A percentile compares a stretch with the other conserved stretches of the same genome.
Conservation (phyloP, 2,888 invertebrate genomes). For the Notocelia uddmanniana region DNA sequence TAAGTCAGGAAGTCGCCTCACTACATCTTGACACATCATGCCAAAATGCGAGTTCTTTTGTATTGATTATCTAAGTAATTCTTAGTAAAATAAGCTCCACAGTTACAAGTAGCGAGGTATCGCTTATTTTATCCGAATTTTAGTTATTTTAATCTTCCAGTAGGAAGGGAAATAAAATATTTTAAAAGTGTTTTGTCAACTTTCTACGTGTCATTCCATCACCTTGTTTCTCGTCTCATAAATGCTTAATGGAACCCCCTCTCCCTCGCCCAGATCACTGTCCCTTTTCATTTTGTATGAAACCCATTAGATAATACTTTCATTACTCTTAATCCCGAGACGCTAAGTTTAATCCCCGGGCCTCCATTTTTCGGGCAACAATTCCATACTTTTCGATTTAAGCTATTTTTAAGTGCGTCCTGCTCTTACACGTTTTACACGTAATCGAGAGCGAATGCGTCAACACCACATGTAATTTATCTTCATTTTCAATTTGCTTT, state of each 20-base stretch:
- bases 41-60: no score
- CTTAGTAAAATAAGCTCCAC: background rate
- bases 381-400: background rate
- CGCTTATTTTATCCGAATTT: no score
- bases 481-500: no score
- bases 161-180: no score
- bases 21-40: no score
- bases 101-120: background rate
- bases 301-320: constrained; percentile 8
- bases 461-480: no score
- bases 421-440: background rate
- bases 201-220: background rate
- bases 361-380: background rate
- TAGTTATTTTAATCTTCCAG: no score
- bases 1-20: no score
- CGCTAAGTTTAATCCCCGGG: constrained; percentile 9
- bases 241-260: background rate
- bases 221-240: background rate
- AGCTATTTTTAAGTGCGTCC: background rate
- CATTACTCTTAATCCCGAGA: constrained; percentile 11
- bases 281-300: constrained; percentile 11
- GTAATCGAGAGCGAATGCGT: no score
- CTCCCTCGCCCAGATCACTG: background rate
- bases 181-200: background rate
- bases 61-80: no score